Evolutionary conservation across 1,140 invertebrate genomes (phyloP), one percentile per base, ranked within the genome.

Genomic region (Centruroides vittatus): DNA sequence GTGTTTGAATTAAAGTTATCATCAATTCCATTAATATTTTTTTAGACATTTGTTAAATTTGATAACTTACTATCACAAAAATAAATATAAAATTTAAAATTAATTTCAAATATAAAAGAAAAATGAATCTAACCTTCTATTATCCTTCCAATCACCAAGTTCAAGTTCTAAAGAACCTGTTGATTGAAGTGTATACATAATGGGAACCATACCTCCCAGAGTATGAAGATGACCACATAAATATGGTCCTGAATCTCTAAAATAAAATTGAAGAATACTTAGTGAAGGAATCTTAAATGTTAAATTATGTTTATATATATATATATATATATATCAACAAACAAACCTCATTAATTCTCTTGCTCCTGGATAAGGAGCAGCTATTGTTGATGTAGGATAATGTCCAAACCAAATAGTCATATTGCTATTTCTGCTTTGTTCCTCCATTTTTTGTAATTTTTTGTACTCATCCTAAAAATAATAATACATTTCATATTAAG

Each of bases 211-310:
- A 6, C 86, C 88, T 59, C 81, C 84, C 64, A 93, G 77, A 8
- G 82, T 86, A 73, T 96, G 93, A 63, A 93, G 82, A 77, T 96
- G 93, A 8, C 93, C 93, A 77, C 89, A 94, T n/a, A 96, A 73
- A 76, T 94, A 95, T 2, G 80, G 86, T 64, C 84, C 72, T 49
- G 78, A 79, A 67, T 76, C 74, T 12, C 73, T 78, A 60, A 62
- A 65, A 53, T 55, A 52, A 23, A 23, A 23, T 23, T 23, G 2
- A 23, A 23, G 23, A 23, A 23, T 36, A 10, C 50, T 12, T 36
- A 69, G 0, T 36, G 12, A 55, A n/a, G 6, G 8, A 35, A 63
- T 12, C n/a, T 23, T 47, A 36, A 62, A 51, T n/a, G 41, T 46
- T 5, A 52, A 35, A 60, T 57, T 2, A 35, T 23, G 35, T 6